These are phyloP conservation scores for Pardosa pseudoannulata DNA, from an alignment of 2,888 invertebrate genomes.

Conservation along the genomic window DNA sequence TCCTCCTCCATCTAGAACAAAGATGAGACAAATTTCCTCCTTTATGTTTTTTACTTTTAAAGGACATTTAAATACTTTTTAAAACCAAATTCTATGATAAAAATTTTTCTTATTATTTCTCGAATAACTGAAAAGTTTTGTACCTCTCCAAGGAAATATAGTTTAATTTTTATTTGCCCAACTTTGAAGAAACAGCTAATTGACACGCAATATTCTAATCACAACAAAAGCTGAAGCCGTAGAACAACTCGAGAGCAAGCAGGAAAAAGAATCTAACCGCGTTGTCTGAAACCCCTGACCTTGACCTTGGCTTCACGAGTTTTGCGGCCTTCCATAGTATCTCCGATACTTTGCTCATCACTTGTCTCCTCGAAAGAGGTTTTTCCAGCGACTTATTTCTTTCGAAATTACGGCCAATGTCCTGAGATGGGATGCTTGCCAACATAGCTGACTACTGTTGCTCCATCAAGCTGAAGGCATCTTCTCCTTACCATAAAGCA, in stretches of 20 bases:
- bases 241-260: neutral
- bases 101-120: no score
- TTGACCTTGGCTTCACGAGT: constrained; percentile 10
- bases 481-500: neutral
- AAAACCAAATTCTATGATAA: no score
- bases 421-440: constrained; percentile 2
- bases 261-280: neutral
- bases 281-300: neutral
- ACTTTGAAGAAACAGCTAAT: neutral
- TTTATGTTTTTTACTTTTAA: no score
- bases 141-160: no score
- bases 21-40: no score
- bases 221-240: neutral
- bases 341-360: neutral
- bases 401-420: constrained; percentile 9
- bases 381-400: constrained; percentile 1
- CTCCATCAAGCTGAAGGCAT: neutral
- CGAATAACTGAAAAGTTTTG: no score
- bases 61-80: no score
- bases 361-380: neutral
- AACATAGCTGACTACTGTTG: neutral
- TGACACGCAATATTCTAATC: neutral
- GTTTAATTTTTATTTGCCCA: no score
- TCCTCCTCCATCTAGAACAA: no score
- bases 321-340: neutral